A percentile compares a stretch with the other conserved stretches of the same genome.
Evolutionary conservation across 2,888 invertebrate genomes (phyloP).

Genomic region (Eupithecia tripunctaria): DNA sequence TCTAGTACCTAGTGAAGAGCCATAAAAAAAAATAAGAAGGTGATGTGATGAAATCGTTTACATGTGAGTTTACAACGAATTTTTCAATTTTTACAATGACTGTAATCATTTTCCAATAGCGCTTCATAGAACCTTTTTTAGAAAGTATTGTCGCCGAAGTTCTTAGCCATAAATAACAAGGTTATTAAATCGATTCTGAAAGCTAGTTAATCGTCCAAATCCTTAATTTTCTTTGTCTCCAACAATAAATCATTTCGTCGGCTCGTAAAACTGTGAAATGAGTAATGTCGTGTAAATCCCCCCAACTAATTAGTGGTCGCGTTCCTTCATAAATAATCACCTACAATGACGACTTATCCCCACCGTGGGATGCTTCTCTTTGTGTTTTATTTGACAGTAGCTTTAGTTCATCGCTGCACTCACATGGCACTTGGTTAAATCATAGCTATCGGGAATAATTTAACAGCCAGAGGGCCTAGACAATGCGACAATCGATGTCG

Average conservation of each 20-base stretch:
- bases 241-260: constrained; percentile 38
- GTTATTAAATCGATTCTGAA: not conserved
- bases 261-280: constrained; percentile 42
- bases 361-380: constrained; percentile 22
- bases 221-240: not conserved
- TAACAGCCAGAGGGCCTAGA: too few species aligned
- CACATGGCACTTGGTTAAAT: not conserved
- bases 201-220: not conserved
- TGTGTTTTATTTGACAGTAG: constrained; percentile 4
- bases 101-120: too few species aligned
- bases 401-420: not conserved
- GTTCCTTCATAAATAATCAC: constrained; percentile 42
- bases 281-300: constrained; percentile 48
- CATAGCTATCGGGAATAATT: not conserved
- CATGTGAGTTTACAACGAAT: too few species aligned
- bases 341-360: constrained; percentile 10
- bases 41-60: too few species aligned
- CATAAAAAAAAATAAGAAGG: too few species aligned
- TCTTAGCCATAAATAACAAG: not conserved
- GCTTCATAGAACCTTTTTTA: not conserved
- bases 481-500: too few species aligned
- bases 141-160: not conserved
- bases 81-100: too few species aligned
- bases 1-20: too few species aligned
- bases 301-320: constrained; percentile 42